Conservation (phyloP, 2,888 invertebrate species). For the Amiota minor region DNA sequence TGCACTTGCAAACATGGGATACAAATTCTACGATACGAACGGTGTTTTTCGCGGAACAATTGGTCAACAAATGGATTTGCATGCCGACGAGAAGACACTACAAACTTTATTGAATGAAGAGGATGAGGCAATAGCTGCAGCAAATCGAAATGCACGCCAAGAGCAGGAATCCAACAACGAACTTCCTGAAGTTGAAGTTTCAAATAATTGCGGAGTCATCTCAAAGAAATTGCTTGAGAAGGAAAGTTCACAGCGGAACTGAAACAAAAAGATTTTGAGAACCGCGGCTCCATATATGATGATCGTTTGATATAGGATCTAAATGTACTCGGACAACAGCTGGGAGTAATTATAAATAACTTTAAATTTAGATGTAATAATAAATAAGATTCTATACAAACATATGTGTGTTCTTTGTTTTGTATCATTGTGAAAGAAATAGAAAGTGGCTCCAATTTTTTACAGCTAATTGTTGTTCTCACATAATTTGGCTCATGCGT, state of each 20-base stretch:
- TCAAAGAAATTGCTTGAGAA: conserved; percentile 21
- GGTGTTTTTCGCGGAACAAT: conserved; percentile 64
- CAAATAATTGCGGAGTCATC: background rate
- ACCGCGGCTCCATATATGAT: conserved; percentile 31
- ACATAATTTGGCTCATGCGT: too few species aligned
- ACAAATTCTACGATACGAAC: conserved; percentile 69
- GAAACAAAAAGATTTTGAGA: conserved; percentile 27
- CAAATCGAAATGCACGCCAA: conserved; percentile 43
- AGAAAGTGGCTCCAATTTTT: too few species aligned
- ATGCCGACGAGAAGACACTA: conserved; percentile 43
- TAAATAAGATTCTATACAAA: too few species aligned
- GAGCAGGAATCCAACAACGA: conserved; percentile 47
- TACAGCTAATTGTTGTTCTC: too few species aligned
- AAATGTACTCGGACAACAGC: conserved; percentile 14
- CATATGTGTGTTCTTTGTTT: too few species aligned
- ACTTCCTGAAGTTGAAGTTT: background rate
- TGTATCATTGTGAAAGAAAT: too few species aligned
- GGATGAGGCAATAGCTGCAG: background rate
- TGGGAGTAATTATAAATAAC: too few species aligned
- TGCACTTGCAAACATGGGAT: conserved; percentile 71
- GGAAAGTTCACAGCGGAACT: conserved; percentile 46
- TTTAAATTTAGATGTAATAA: too few species aligned
- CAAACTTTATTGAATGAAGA: conserved; percentile 37
- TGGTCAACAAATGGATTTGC: conserved; percentile 39
- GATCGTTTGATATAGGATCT: conserved; percentile 51